phyloP scores from a whole-genome alignment of 2,888 invertebrate genomes.

The Dasypolia templi region DNA sequence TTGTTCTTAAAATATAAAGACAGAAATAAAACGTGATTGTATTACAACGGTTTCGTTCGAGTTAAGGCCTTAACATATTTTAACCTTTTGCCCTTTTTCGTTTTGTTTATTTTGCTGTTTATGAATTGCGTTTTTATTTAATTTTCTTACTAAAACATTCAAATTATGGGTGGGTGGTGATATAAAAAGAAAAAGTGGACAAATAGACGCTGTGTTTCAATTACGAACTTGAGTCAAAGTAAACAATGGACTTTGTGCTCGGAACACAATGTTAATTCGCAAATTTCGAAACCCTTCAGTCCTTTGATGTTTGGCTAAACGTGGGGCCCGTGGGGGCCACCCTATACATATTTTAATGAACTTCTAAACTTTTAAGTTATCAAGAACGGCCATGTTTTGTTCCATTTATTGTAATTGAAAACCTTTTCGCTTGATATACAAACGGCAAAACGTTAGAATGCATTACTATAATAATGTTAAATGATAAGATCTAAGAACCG shows the following conservation, averaged over 20 bases:
- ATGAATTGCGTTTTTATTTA: conserved; percentile 13
- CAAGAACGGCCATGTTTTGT: conserved; percentile 40
- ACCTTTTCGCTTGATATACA: conserved; percentile 50
- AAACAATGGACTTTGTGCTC: conserved; percentile 56
- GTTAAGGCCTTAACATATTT: conserved; percentile 19
- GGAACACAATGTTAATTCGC: conserved; percentile 51
- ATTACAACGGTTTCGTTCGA: conserved; percentile 40
- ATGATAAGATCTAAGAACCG: conserved; percentile 44
- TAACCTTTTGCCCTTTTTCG: conserved; percentile 12
- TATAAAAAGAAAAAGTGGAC: conserved; percentile 29
- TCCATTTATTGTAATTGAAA: conserved; percentile 53
- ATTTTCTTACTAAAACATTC: conserved; percentile 18
- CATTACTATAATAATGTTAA: conserved; percentile 50
- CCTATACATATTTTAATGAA: conserved; percentile 58
- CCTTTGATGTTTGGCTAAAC: conserved; percentile 54
- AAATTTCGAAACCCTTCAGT: conserved; percentile 45
- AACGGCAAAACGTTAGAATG: conserved; percentile 25
- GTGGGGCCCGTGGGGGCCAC: conserved; percentile 12
- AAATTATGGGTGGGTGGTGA: conserved; percentile 22
- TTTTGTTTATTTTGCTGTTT: conserved; percentile 29
- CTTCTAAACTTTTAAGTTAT: conserved; percentile 52
- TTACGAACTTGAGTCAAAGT: conserved; percentile 42
- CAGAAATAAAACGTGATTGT: conserved; percentile 48
- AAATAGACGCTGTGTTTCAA: conserved; percentile 45
- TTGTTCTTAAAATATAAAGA: conserved; percentile 43